phyloP scores from a whole-genome alignment of 2,888 invertebrate genomes.

The Dynastes maya region DNA sequence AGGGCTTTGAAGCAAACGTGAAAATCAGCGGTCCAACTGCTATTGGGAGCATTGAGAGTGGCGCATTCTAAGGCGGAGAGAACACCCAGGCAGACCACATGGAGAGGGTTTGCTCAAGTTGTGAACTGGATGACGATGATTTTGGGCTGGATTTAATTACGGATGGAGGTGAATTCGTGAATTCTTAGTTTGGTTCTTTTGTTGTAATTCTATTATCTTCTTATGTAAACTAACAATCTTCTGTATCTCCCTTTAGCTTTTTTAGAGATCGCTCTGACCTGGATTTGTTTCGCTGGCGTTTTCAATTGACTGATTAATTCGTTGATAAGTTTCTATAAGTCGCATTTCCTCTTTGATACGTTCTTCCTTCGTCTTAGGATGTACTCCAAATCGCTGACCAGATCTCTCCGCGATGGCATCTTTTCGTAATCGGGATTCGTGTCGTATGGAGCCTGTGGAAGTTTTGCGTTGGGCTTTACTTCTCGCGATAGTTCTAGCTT shows the following conservation, averaged over 20 bases:
- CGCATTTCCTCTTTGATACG: slow-evolving; percentile 69
- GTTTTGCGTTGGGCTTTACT: slow-evolving; percentile 14
- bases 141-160: too few relatives aligned
- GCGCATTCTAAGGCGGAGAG: too few relatives aligned
- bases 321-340: slow-evolving; percentile 66
- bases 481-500: slow-evolving; percentile 49
- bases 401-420: slow-evolving; percentile 69
- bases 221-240: slow-evolving; percentile 61
- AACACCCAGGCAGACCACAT: too few relatives aligned
- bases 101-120: too few relatives aligned
- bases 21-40: too few relatives aligned
- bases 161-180: too few relatives aligned
- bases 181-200: slow-evolving; percentile 19
- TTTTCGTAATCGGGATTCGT: slow-evolving; percentile 74
- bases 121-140: too few relatives aligned
- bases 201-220: slow-evolving; percentile 36
- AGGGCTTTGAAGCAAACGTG: too few relatives aligned
- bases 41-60: too few relatives aligned
- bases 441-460: slow-evolving; percentile 71
- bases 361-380: slow-evolving; percentile 55
- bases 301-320: slow-evolving; percentile 68
- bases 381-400: slow-evolving; percentile 61
- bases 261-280: slow-evolving; percentile 70
- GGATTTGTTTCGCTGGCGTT: slow-evolving; percentile 66
- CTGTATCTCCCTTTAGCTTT: slow-evolving; percentile 74